phyloP scores from a whole-genome alignment of 1,140 invertebrate species.

The Procambarus virginalis region DNA sequence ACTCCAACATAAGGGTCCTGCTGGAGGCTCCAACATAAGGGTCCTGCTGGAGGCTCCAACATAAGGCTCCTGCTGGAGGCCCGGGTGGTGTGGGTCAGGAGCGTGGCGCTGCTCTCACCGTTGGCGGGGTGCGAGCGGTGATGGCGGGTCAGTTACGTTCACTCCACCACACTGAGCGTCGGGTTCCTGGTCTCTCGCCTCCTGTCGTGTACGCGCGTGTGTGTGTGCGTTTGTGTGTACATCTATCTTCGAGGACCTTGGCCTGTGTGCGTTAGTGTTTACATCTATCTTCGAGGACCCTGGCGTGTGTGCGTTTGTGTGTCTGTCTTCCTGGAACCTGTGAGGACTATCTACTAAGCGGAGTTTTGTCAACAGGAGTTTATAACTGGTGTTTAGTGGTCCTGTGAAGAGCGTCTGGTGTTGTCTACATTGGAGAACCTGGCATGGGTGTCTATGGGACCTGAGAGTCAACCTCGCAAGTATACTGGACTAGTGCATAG shows the following conservation, averaged over 20 bases:
- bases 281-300: neutral
- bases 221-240: too few species aligned
- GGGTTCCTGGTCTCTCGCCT: conserved; percentile 15
- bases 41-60: too few species aligned
- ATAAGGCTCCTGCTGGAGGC: too few species aligned
- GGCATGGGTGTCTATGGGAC: conserved; percentile 53
- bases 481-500: conserved; percentile 9
- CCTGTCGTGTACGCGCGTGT: neutral
- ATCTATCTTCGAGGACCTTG: too few species aligned
- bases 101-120: too few species aligned
- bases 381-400: too few species aligned
- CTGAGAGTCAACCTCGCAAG: conserved; percentile 8
- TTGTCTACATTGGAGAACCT: conserved; percentile 20
- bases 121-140: conserved; percentile 17
- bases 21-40: too few species aligned
- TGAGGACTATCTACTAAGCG: too few species aligned
- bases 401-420: neutral
- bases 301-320: neutral
- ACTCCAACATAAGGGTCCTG: too few species aligned
- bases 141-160: conserved; percentile 61
- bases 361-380: too few species aligned
- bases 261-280: neutral
- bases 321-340: neutral
- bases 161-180: conserved; percentile 41
- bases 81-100: too few species aligned